These are phyloP conservation scores for Drosophila setosimentum DNA, from an alignment of 2,888 invertebrate genomes.

Conservation along the genomic window DNA sequence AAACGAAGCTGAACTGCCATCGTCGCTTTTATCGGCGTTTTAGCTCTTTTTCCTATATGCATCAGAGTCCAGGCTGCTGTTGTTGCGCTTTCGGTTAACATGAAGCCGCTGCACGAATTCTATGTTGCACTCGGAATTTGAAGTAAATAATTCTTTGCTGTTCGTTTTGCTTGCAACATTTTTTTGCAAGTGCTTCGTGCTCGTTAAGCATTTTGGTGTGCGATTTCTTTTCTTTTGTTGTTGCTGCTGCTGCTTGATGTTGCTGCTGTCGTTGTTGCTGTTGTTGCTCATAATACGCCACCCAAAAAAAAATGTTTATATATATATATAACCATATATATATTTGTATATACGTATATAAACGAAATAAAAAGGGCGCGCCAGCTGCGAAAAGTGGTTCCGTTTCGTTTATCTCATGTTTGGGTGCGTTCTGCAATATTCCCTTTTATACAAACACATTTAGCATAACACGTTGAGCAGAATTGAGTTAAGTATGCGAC, in stretches of 20 bases:
- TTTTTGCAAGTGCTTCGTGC: constrained; percentile 82
- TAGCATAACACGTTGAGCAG: constrained; percentile 26
- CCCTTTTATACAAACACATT: constrained; percentile 7
- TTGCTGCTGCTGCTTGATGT: constrained; percentile 29
- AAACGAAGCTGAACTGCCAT: constrained; percentile 81
- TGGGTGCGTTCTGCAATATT: constrained; percentile 50
- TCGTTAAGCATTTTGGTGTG: constrained; percentile 82
- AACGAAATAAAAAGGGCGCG: constrained; percentile 54
- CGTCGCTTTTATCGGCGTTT: constrained; percentile 75
- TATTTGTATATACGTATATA: constrained; percentile 8
- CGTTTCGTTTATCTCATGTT: constrained; percentile 81
- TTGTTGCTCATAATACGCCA: constrained; percentile 66
- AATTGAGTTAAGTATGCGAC: constrained; percentile 21
- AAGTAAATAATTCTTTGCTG: constrained; percentile 76
- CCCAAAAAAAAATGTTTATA: constrained; percentile 25
- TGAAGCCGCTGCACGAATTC: constrained; percentile 83
- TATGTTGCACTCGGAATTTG: constrained; percentile 81
- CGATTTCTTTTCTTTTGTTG: constrained; percentile 64
- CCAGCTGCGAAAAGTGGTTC: constrained; percentile 76
- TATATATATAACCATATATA: constrained; percentile 3
- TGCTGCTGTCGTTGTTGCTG: constrained; percentile 37
- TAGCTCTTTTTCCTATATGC: constrained; percentile 58
- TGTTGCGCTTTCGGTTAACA: constrained; percentile 69
- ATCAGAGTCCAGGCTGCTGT: constrained; percentile 27
- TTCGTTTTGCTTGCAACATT: constrained; percentile 58